Conservation (phyloP, 2,113 vertebrate species). For the Glareola pratincola region DNA sequence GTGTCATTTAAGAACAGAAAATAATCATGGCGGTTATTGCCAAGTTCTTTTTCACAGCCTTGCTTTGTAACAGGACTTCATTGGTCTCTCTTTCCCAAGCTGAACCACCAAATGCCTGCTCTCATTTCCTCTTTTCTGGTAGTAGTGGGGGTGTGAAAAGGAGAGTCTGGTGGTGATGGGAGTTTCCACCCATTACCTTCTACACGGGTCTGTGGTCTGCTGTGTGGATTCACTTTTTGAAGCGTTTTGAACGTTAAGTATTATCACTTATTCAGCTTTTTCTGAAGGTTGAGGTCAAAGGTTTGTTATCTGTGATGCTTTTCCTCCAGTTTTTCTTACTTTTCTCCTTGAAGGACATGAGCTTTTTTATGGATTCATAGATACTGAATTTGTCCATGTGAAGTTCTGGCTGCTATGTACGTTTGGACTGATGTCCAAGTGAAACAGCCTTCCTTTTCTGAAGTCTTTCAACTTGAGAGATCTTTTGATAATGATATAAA, state of each 20-base stretch:
- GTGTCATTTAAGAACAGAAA: background rate
- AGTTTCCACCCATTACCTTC: slow-evolving; percentile 6
- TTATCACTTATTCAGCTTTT: background rate
- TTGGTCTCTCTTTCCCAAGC: background rate
- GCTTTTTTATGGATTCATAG: background rate
- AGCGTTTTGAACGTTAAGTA: background rate
- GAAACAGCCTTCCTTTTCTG: background rate
- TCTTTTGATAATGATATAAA: background rate
- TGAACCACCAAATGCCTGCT: background rate
- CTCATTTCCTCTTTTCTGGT: slow-evolving; percentile 56
- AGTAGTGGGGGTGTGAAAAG: background rate
- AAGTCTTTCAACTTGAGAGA: background rate
- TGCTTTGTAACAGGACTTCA: background rate
- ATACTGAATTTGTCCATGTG: background rate
- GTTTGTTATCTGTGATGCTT: background rate
- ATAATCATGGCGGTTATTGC: background rate
- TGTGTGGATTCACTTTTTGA: background rate
- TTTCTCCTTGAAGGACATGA: background rate
- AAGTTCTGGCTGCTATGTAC: background rate
- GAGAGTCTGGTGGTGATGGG: background rate
- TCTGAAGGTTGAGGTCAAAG: background rate
- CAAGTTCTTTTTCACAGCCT: background rate
- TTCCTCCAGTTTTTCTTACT: background rate
- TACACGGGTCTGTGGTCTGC: background rate
- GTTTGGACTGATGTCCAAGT: background rate